Conservation (phyloP, 2,888 invertebrate genomes). For the Habrosyne pyritoides region DNA sequence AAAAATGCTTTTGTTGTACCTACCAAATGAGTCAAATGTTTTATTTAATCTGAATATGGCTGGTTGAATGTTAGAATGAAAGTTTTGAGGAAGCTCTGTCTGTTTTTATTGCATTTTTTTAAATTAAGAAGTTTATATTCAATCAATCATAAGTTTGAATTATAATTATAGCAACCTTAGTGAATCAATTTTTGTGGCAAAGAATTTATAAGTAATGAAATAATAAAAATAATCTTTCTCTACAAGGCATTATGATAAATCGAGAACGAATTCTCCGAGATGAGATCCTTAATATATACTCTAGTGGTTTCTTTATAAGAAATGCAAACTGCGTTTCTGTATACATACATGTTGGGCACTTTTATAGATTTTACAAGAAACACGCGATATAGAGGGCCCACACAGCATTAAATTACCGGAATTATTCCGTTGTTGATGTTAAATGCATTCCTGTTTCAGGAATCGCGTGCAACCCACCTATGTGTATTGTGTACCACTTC, state of each 20-base stretch:
- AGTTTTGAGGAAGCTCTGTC: too few species aligned
- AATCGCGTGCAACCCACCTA: slow-evolving; percentile 66
- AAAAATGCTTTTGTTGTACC: slow-evolving; percentile 8
- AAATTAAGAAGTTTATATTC: too few species aligned
- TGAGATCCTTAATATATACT: not conserved
- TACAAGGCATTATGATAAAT: not conserved
- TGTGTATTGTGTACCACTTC: slow-evolving; percentile 47
- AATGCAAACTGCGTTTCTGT: slow-evolving; percentile 12
- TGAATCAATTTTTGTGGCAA: not conserved
- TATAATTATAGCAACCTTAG: not conserved
- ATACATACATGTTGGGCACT: slow-evolving; percentile 20
- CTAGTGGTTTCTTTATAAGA: slow-evolving; percentile 6
- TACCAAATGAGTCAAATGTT: not conserved
- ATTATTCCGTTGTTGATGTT: slow-evolving; percentile 72
- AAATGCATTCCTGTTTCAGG: slow-evolving; percentile 73
- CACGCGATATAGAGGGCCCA: slow-evolving; percentile 66
- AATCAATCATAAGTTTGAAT: not conserved
- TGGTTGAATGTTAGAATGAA: not conserved
- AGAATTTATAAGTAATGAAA: not conserved
- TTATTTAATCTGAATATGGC: not conserved
- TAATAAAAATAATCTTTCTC: not conserved
- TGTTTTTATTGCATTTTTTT: too few species aligned
- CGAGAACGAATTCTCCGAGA: not conserved
- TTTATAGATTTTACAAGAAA: slow-evolving; percentile 54
- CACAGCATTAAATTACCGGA: slow-evolving; percentile 71